A percentile compares a stretch with the other conserved stretches of the same genome.
phyloP scores from a whole-genome alignment of 2,888 invertebrate genomes.

The Meandrusa payeni region DNA sequence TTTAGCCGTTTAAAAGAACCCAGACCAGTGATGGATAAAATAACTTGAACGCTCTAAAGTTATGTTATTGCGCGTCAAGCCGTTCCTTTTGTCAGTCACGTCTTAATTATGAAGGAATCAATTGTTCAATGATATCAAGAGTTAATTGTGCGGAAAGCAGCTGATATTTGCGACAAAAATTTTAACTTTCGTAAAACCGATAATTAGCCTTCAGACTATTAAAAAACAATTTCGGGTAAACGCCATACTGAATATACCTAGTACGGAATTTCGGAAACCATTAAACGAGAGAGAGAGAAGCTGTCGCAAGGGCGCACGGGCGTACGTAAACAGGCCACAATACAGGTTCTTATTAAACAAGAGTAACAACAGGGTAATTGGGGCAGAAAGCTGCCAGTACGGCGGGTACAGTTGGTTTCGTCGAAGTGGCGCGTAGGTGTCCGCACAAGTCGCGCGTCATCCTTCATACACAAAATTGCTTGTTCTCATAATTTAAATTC shows the following conservation, averaged over 20 bases:
- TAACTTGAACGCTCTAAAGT: constrained; percentile 12
- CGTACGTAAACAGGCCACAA: constrained; percentile 13
- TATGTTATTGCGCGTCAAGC: constrained; percentile 4
- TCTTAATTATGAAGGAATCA: constrained; percentile 13
- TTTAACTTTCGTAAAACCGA: constrained; percentile 17
- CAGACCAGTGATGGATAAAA: constrained; percentile 11
- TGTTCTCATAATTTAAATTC: constrained; percentile 77
- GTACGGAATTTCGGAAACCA: constrained; percentile 15
- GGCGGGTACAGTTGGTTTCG: constrained; percentile 67
- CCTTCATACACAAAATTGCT: constrained; percentile 73
- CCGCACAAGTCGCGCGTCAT: constrained; percentile 54
- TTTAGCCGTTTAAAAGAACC: constrained; percentile 10
- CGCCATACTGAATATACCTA: constrained; percentile 2
- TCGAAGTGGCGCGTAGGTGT: constrained; percentile 72
- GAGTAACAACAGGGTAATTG: constrained; percentile 51
- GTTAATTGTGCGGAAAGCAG: too few relatives aligned
- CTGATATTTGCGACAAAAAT: constrained; percentile 1
- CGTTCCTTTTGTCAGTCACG: constrained; percentile 12
- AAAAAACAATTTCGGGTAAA: constrained; percentile 11
- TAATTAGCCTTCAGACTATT: constrained; percentile 20
- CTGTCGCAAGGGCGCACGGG: constrained; percentile 1
- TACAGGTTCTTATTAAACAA: constrained; percentile 15
- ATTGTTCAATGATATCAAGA: too few relatives aligned
- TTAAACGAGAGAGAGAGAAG: constrained; percentile 2
- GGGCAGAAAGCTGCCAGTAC: constrained; percentile 62